Base-by-base conservation (phyloP, 2,888 invertebrate genomes). In the Hartigia nigra region DNA sequence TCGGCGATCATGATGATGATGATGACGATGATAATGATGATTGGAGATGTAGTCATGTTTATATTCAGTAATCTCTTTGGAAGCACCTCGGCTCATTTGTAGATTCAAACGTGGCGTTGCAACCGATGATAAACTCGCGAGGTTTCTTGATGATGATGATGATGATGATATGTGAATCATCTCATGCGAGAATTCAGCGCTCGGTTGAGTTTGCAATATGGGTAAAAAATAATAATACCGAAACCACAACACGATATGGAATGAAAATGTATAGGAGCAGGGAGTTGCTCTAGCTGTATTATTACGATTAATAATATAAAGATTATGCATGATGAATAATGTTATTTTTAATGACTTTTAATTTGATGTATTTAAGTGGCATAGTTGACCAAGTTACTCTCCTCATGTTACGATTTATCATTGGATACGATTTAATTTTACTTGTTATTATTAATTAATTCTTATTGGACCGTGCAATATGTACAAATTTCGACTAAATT, bases 401-500 rank as follows among this genome's bases (percentile, higher is more conserved):
- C 78, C 79, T 82, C 79, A 78, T 74, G 76, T 81, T 79, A 80
- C 78, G 80, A 83, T 80, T 77, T 81, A 80, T 81, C 74, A 78
- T 79, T 77, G 81, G 37, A 79, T 77, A 80, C 77, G 80, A 76
- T 80, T 86, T 84, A 82, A 83, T 82, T 80, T 83, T 86, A 82
- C 82, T 84, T 84, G 82, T 87, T 86, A 84, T 86, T 85, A 86
- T 87, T 88, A 85, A 86, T 88, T 88, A 86, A 87, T 87, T 85
- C 85, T 87, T 86, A 88, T 88, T 88, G 87, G 87, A 88, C 84
- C 87, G 90, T 89, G 89, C 90, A 89, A 89, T 90, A 89, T 89
- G 88, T 89, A 90, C 87, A 89, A 89, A 89, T 86, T 85, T 87
- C 85, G 82, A 87, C 86, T 86, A 87, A 87, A 88, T 88, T 86